These are phyloP conservation scores for Saguinus imperator DNA, from an alignment of 2,113 vertebrate genomes.

Conservation along the genomic window DNA sequence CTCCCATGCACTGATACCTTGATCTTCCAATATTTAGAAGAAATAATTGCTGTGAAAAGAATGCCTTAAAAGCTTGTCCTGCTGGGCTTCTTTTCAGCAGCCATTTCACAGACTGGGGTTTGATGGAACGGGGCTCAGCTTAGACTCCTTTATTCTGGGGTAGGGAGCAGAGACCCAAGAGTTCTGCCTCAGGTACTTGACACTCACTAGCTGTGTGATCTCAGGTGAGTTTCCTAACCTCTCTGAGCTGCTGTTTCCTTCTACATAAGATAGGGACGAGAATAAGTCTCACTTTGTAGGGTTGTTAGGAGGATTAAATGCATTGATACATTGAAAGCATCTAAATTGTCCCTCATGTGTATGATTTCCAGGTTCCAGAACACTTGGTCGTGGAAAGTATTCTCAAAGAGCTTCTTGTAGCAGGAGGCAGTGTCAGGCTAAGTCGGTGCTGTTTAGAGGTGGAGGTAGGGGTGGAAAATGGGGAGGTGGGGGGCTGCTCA, in stretches of 20 bases:
- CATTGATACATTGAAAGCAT: background rate
- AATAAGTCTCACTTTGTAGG: background rate
- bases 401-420: background rate
- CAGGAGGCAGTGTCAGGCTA: background rate
- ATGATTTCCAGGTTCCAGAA: background rate
- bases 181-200: background rate
- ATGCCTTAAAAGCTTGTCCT: conserved; percentile 42
- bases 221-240: background rate
- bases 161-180: accelerated
- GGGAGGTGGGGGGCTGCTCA: background rate
- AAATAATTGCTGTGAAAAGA: conserved; percentile 58
- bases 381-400: background rate
- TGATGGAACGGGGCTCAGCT: accelerated
- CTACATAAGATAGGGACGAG: background rate
- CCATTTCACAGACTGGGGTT: background rate
- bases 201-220: background rate
- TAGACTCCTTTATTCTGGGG: background rate
- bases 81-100: background rate
- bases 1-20: conserved; percentile 48
- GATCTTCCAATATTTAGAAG: conserved; percentile 56
- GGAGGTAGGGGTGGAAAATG: no score
- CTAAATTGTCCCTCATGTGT: background rate
- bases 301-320: background rate
- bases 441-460: background rate
- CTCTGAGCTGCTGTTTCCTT: background rate